Evolutionary conservation across 2,888 invertebrate species (phyloP).

Genomic region (Tachina lurida): DNA sequence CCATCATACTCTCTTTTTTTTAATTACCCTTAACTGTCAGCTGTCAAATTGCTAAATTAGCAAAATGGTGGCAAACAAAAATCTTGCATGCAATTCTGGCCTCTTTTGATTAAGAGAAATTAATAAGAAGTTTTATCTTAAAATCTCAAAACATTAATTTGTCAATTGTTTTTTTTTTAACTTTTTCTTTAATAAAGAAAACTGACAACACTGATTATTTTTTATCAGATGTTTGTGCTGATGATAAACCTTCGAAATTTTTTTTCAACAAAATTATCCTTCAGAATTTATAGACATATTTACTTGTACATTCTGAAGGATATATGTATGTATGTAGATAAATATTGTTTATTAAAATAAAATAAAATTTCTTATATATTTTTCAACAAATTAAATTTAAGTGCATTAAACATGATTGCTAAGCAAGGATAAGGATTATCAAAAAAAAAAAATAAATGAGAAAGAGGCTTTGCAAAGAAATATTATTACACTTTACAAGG

Average conservation of each 20-base stretch:
- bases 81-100: too few species aligned
- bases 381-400: constrained; percentile 4
- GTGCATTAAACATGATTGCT: constrained; percentile 5
- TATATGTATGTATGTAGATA: background rate
- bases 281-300: background rate
- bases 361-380: background rate
- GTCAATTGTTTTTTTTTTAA: background rate
- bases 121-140: too few species aligned
- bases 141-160: too few species aligned
- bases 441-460: constrained; percentile 4
- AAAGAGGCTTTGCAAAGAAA: background rate
- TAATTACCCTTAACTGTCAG: too few species aligned
- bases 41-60: too few species aligned
- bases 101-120: too few species aligned
- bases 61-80: too few species aligned
- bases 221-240: background rate
- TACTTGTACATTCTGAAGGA: background rate
- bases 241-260: background rate
- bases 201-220: background rate
- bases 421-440: constrained; percentile 55
- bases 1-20: too few species aligned
- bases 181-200: background rate
- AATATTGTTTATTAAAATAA: constrained; percentile 22
- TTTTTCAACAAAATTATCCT: background rate
- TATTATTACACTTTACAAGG: background rate